Conservation (phyloP, 30 jellyfish, hydroid and myxozoan genomes). For the Cassiopea andromeda region DNA sequence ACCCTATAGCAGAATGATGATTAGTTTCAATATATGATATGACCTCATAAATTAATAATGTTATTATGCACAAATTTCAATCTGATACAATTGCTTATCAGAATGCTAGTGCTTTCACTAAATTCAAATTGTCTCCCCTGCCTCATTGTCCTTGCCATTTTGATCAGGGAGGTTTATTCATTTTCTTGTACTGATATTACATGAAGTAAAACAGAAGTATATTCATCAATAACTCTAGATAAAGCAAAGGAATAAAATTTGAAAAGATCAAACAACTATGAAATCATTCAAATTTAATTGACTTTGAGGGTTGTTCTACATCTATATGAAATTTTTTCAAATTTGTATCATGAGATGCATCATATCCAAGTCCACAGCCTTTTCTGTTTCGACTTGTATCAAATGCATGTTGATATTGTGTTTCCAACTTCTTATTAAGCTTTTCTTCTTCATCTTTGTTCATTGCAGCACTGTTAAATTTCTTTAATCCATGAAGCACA, state of each 20-base stretch:
- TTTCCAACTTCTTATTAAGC: slow-evolving; percentile 52
- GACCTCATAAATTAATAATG: too few species aligned
- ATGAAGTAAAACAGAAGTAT: too few species aligned
- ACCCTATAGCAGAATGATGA: not conserved
- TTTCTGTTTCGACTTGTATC: slow-evolving; percentile 67
- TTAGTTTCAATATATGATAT: too few species aligned
- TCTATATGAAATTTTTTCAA: slow-evolving; percentile 59
- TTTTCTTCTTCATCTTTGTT: slow-evolving; percentile 50
- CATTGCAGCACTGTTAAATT: slow-evolving; percentile 66
- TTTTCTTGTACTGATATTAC: too few species aligned
- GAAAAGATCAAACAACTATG: not conserved
- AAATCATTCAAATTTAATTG: slow-evolving; percentile 40
- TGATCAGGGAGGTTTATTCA: too few species aligned
- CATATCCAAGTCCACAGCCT: slow-evolving; percentile 81
- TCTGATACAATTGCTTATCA: too few species aligned
- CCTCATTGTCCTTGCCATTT: too few species aligned
- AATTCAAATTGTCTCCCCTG: too few species aligned
- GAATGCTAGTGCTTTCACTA: too few species aligned
- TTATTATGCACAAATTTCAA: too few species aligned
- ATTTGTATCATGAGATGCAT: slow-evolving; percentile 35
- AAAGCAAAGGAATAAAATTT: too few species aligned
- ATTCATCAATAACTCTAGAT: too few species aligned
- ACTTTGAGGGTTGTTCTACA: slow-evolving; percentile 32
- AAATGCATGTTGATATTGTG: slow-evolving; percentile 75
- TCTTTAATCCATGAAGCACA: slow-evolving; percentile 11